Percentiles rank a stretch among this genome's conserved stretches.
These are phyloP conservation scores for Sarcophaga peregrina DNA, from an alignment of 1,140 invertebrate genomes.

Conservation along the genomic window DNA sequence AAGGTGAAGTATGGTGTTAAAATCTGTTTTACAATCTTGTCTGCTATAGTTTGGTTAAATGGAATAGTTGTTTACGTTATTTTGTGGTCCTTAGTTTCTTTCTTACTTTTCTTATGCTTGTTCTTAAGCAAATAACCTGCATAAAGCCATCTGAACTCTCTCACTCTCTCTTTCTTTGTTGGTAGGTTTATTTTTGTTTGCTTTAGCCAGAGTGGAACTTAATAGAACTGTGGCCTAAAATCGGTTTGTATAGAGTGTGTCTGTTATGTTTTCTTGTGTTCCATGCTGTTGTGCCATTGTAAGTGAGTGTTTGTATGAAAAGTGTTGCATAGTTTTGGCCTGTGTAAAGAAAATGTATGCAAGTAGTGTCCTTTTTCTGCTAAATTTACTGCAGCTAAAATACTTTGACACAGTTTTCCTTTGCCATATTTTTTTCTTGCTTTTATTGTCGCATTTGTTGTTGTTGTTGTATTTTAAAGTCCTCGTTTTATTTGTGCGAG, in stretches of 20 bases:
- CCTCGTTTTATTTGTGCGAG: not conserved
- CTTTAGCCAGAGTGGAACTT: not conserved
- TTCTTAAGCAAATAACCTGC: not conserved
- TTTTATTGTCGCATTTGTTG: not conserved
- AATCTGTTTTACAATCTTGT: conserved; percentile 12
- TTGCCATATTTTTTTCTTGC: not conserved
- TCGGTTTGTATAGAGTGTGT: not conserved
- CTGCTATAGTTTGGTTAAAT: not conserved
- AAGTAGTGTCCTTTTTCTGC: not conserved
- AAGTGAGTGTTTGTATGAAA: not conserved
- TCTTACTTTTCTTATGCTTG: too few relatives aligned
- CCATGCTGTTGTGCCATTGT: not conserved
- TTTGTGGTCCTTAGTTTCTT: too few relatives aligned
- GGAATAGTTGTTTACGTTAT: conserved; percentile 2
- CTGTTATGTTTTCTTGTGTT: not conserved
- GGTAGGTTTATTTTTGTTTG: not conserved
- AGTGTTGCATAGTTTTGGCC: not conserved
- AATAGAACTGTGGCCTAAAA: not conserved
- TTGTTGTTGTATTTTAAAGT: not conserved
- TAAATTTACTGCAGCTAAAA: conserved; percentile 9
- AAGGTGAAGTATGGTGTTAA: not conserved
- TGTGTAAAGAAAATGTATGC: too few relatives aligned
- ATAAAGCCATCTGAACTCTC: not conserved
- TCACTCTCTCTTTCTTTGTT: not conserved
- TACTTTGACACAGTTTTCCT: conserved; percentile 18